These are phyloP conservation scores for Branchinecta sandiegonensis DNA, from an alignment of 2,888 invertebrate genomes.

Conservation along the genomic window DNA sequence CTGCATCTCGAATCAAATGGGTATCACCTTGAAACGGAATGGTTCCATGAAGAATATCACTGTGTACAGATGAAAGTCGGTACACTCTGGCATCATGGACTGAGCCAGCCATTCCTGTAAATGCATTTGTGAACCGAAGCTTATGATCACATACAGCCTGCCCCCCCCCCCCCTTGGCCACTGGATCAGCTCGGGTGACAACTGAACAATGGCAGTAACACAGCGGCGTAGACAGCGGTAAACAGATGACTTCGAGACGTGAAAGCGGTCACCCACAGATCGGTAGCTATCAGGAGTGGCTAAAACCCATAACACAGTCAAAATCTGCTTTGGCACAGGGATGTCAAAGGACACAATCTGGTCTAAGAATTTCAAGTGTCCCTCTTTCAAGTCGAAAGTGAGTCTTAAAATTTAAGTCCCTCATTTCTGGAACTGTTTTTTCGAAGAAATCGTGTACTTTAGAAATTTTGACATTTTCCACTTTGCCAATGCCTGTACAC, in stretches of 20 bases:
- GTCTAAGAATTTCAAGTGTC: not conserved
- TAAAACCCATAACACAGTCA: not conserved
- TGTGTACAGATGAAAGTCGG: too few relatives aligned
- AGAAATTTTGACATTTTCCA: too few relatives aligned
- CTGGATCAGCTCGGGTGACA: not conserved
- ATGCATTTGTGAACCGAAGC: too few relatives aligned
- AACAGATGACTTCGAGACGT: constrained; percentile 2
- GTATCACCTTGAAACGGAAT: too few relatives aligned
- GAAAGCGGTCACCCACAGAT: not conserved
- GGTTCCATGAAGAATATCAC: too few relatives aligned
- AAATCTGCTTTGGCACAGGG: not conserved
- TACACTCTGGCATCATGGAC: too few relatives aligned
- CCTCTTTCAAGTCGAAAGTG: not conserved
- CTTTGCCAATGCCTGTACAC: too few relatives aligned
- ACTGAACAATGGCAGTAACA: too few relatives aligned
- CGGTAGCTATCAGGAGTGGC: not conserved
- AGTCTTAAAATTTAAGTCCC: not conserved
- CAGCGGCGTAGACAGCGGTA: not conserved
- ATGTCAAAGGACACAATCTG: not conserved
- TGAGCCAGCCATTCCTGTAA: too few relatives aligned
- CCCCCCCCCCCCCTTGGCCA: too few relatives aligned
- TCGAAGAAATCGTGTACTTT: not conserved
- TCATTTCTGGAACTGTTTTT: not conserved
- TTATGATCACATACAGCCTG: too few relatives aligned
- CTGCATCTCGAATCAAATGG: too few relatives aligned